Percentiles rank a stretch among this genome's conserved stretches.
Evolutionary conservation across 1,140 invertebrate species (phyloP).

Genomic region (Mercenaria mercenaria): DNA sequence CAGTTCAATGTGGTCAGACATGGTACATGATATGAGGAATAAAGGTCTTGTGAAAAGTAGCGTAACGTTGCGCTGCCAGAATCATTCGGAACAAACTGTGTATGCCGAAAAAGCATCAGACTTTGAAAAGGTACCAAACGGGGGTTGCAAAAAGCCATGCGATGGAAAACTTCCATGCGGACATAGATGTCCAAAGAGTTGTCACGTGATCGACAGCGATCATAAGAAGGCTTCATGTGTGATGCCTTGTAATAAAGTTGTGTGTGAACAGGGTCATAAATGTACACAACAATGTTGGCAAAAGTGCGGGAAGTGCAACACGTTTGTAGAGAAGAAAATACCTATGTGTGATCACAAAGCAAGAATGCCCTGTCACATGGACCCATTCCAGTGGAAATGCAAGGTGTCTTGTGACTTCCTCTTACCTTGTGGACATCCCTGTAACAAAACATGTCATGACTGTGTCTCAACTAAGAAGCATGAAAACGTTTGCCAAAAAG

Average conservation of each 20-base stretch:
- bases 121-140: conserved; percentile 81
- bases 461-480: conserved; percentile 84
- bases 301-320: conserved; percentile 70
- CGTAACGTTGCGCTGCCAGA: conserved; percentile 84
- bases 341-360: conserved; percentile 56
- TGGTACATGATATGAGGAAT: conserved; percentile 69
- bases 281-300: conserved; percentile 73
- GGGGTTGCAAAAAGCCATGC: conserved; percentile 83
- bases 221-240: conserved; percentile 71
- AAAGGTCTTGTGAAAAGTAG: conserved; percentile 61
- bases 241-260: conserved; percentile 74
- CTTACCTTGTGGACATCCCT: conserved; percentile 88
- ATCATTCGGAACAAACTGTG: conserved; percentile 79
- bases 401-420: conserved; percentile 43
- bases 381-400: conserved; percentile 48
- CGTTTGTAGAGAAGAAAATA: conserved; percentile 32
- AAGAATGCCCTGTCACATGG: conserved; percentile 58
- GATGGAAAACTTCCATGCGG: conserved; percentile 77
- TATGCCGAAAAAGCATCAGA: conserved; percentile 72
- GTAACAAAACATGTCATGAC: conserved; percentile 88
- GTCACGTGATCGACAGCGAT: conserved; percentile 75
- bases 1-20: conserved; percentile 84
- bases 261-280: conserved; percentile 68
- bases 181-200: conserved; percentile 76
- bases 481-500: not conserved